Evolutionary conservation across 1,140 invertebrate genomes (phyloP), one percentile per base, ranked within the genome.

Genomic region (Copidosoma floridanum): DNA sequence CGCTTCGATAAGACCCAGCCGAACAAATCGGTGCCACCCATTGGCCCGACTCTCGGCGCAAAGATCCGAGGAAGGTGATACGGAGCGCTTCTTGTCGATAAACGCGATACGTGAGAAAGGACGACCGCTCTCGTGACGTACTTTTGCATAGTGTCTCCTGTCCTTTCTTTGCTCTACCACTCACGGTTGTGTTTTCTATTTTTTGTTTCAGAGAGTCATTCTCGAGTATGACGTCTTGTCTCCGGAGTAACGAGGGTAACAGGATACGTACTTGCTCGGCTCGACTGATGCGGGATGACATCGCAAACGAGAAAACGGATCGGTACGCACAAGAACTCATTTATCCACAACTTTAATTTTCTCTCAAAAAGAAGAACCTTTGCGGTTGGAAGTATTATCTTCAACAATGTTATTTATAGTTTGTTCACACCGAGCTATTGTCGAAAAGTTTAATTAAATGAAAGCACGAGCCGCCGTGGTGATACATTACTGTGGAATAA

Each of bases 11-110:
- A 75, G 74, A 66, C n/a, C n/a, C n/a, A 52, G 61, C 70, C 67
- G 70, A 60, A 75, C 72, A 75, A 75, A 75, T 75, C 73, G 72
- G 70, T 75, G 73, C 73, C 73, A 75, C 73, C 72, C 71, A 68
- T 71, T n/a, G n/a, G n/a, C n/a, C 59, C 65, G 61, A 65, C 64
- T 69, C 66, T 61, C 64, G 69, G 60, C 64, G 65, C 11, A 35
- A 68, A 71, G 70, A 71, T 73, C 66, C 59, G 56, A 35, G 38
- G 11, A 29, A 56, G 71, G 71, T 72, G 66, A 68, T 41, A 5
- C 11, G 10, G 10, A 50, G 48, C 64, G 57, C 63, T 53, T 56
- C 68, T 64, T 66, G 71, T 73, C 71, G 71, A 72, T 72, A 72
- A 70, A 71, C 65, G 65, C 66, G 65, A 60, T 60, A 60, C 58